Conservation (phyloP, 2,888 invertebrate species). For the Leucozona laternaria region DNA sequence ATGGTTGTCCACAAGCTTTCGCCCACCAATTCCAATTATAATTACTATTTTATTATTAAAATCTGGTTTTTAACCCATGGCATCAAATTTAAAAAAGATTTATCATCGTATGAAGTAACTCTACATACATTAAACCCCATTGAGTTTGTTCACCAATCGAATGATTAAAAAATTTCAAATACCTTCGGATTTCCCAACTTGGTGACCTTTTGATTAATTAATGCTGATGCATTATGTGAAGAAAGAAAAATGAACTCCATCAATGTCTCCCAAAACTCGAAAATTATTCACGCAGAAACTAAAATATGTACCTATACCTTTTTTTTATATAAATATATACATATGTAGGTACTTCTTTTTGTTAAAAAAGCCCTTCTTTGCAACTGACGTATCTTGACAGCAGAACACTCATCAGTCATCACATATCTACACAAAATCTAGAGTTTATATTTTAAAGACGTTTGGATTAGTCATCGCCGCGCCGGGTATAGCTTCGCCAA, state of each 20-base stretch:
- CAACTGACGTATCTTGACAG: not conserved
- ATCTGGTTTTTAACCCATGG: not conserved
- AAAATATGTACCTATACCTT: not conserved
- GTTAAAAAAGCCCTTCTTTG: conserved; percentile 43
- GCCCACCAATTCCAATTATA: no score
- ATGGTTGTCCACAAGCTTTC: no score
- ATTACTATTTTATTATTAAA: no score
- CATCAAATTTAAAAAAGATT: not conserved
- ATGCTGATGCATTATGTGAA: not conserved
- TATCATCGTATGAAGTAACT: not conserved
- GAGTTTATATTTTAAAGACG: conserved; percentile 33
- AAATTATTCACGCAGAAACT: conserved; percentile 18
- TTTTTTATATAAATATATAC: not conserved
- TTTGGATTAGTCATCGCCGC: conserved; percentile 36
- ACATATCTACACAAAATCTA: not conserved
- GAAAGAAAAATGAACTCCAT: not conserved
- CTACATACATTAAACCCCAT: not conserved
- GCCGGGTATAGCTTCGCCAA: not conserved
- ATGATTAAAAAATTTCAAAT: not conserved
- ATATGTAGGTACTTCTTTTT: no score
- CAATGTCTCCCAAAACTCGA: not conserved
- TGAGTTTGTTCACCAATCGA: not conserved
- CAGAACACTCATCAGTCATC: not conserved
- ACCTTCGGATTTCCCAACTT: conserved; percentile 10
- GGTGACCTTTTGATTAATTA: conserved; percentile 46